Evolutionary conservation across 1,140 invertebrate genomes (phyloP), one percentile per base, ranked within the genome.

Genomic region (Pantala flavescens): DNA sequence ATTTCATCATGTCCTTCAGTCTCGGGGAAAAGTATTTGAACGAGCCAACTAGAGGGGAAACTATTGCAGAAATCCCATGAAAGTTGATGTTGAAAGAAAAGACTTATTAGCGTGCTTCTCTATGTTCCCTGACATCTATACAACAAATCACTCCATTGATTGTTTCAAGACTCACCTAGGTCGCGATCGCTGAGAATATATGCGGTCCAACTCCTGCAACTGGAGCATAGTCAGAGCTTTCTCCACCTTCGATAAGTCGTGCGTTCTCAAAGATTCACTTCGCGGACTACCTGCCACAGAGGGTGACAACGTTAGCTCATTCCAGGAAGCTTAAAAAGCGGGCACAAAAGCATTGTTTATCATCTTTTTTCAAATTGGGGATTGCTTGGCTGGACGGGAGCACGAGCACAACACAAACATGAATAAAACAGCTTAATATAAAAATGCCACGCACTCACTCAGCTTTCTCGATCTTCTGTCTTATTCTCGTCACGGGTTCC

Each of bases 201-300:
- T 28, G 63, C 73, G 73, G 71, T 76, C 75, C 75, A 76, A 49
- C 28, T 76, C 75, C 28, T 76, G 75, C 9, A 76, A 72, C 70
- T 76, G 73, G 43, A 76, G 75, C 73, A 76, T 74, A 70, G 43
- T 75, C 55, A 76, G 42, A 7, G 73, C 75, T 36, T 76, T 74
- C 71, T 76, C 73, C 73, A 74, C 42, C 73, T 55, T 74, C 23
- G 73, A 70, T 23, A 73, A 49, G 43, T 73, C 72, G 24, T 70
- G 75, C 7, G 71, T 42, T 24, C 74, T 63, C 43, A 28, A 11
- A 75, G 75, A 63, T 7, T 75, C 71, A 24, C 71, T 73, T 73
- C 75, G 75, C 23, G 75, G 72, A 24, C 75, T 75, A 75, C 75
- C 75, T 75, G 55, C 43, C 75, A 75, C 75, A 71, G 70, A 70